Evolutionary conservation across 2,888 invertebrate genomes (phyloP).

Genomic region (Nomada flava): DNA sequence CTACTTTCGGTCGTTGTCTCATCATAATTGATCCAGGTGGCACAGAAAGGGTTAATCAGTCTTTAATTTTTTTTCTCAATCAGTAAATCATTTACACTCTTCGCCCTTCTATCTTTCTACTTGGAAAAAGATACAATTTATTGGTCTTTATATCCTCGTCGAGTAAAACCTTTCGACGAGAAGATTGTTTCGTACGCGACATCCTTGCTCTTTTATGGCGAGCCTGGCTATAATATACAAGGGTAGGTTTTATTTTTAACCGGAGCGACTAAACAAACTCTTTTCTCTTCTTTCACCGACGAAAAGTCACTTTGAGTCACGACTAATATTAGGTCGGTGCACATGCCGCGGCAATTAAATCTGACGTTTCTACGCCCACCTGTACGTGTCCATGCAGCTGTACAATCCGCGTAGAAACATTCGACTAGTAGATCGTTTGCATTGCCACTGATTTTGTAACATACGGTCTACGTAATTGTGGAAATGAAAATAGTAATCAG

Average conservation of each 20-base stretch:
- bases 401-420: constrained; percentile 21
- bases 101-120: no score
- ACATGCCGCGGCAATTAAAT: constrained; percentile 64
- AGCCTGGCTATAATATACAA: constrained; percentile 31
- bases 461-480: background rate
- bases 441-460: background rate
- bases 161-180: background rate
- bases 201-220: constrained; percentile 38
- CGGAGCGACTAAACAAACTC: constrained; percentile 62
- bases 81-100: no score
- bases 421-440: background rate
- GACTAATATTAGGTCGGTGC: constrained; percentile 67
- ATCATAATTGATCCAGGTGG: no score
- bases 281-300: constrained; percentile 65
- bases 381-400: constrained; percentile 32
- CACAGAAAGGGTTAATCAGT: no score
- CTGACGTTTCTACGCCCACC: constrained; percentile 65
- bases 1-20: no score
- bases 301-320: constrained; percentile 64
- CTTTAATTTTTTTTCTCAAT: no score
- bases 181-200: constrained; percentile 9
- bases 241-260: constrained; percentile 64
- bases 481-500: no score
- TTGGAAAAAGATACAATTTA: background rate
- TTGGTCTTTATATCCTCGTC: background rate